Evolutionary conservation across 1,140 invertebrate genomes (phyloP), one percentile per base, ranked within the genome.

Genomic region (Lordiphosa stackelbergi): DNA sequence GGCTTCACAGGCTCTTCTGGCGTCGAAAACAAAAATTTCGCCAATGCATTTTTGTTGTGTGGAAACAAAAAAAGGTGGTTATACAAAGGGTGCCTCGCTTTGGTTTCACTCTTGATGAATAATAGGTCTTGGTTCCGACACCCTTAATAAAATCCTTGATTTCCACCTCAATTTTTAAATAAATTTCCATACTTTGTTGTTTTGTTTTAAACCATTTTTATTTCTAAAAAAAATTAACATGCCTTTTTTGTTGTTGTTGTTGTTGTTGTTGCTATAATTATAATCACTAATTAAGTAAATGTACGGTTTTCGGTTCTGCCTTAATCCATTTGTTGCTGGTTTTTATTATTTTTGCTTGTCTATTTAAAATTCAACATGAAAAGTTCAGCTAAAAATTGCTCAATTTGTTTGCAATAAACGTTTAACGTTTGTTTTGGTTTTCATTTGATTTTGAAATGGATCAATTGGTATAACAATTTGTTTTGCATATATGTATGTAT

Each of bases 191-290:
- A 16, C 2, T 22, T 22, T 1, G 2, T 3, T 22, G 0, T 22
- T 58, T 65, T 83, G 64, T 78, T 83, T 83, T 84, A 69, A 83
- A 81, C 75, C 75, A 49, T 69, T 81, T 81, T 81, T 81, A 84
- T 81, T 83, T 83, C 74, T 70, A 83, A 77, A 77, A 70, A 69
- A 83, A 83, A 83, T 78, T 83, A 83, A 83, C 77, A 83, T 83
- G 78, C 78, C 69, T 84, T 83, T 79, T 81, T n/a, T n/a, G n/a
- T n/a, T 77, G 22, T 24, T 68, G 59, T 79, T 73, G 28, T 31
- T 31, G 28, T 31, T 31, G 6, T 31, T 31, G 58, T 63, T 69
- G 68, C 64, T 81, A 83, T 70, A 69, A 84, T 84, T 69, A 72
- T 72, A 79, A 84, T 77, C 70, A 77, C 63, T 83, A 83, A 78